Base-by-base conservation (phyloP, 2,888 invertebrate genomes). In the Philereme transversata region DNA sequence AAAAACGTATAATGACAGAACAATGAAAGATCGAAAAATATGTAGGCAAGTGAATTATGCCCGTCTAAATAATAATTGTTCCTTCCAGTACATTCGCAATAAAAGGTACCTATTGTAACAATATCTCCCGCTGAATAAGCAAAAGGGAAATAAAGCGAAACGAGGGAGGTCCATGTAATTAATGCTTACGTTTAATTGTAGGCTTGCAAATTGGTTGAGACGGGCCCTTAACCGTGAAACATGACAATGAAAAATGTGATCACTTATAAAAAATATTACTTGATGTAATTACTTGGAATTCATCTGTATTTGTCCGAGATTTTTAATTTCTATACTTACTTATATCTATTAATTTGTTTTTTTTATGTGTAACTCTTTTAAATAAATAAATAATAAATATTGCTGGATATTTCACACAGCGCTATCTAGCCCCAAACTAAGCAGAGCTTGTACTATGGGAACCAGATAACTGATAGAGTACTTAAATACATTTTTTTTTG, bases 181-280 rank as follows among this genome's bases (percentile, higher is more conserved):
- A 90, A 89, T 90, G 89, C 88, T 88, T 84, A 87, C 88, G 82
- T 88, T 90, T 90, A 90, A 91, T 90, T 90, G 88, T 87, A 78
- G 22, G 22, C 22, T 76, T 74, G 78, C 69, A 82, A 87, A 88
- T 86, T 87, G 84, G 82, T 77, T 73, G 78, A 81, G 84, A 86
- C 81, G 75, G 80, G 77, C 83, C 82, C 79, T 81, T 70, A 64
- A 77, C 78, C 73, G 76, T 72, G 73, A 78, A 75, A 77, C 75
- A 73, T 78, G 78, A 67, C 78, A 78, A 75, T 78, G 78, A 81
- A 81, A 81, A 82, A 77, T 78, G 77, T 73, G 69, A 69, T 65
- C 51, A 61, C 60, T 62, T 22, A 22, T 22, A 22, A 22, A 22
- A 22, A 22, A 3, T 22, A 22, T 22, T 22, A 22, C 22, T 22